Percentiles rank a stretch among this genome's conserved stretches.
phyloP scores from a whole-genome alignment of 2,113 vertebrate genomes.

The Semicossyphus pulcher region DNA sequence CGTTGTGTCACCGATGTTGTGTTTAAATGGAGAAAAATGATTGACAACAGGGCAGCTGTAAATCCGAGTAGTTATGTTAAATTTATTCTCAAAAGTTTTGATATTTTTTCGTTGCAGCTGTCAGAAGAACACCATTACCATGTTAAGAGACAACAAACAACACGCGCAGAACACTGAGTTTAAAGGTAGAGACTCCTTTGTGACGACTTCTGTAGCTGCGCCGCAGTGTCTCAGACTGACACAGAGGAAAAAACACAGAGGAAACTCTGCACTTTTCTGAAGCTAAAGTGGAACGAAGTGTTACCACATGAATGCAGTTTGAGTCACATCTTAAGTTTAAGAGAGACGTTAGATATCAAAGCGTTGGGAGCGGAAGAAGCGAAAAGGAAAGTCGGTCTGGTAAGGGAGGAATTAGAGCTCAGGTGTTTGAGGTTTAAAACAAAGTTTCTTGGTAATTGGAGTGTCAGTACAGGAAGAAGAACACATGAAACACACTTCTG shows the following conservation, averaged over 20 bases:
- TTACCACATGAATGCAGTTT: constrained; percentile 50
- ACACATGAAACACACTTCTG: constrained; percentile 70
- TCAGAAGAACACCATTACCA: background rate
- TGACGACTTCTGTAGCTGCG: background rate
- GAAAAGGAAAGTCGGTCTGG: constrained; percentile 18
- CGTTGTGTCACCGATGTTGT: background rate
- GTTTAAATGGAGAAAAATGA: background rate
- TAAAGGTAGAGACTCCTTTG: background rate
- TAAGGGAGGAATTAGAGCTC: constrained; percentile 68
- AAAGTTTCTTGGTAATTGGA: constrained; percentile 79
- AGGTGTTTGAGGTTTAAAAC: constrained; percentile 74
- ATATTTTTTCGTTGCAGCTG: background rate
- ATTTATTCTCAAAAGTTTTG: background rate
- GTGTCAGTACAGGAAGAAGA: constrained; percentile 67
- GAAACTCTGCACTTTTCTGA: constrained; percentile 11
- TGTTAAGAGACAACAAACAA: background rate
- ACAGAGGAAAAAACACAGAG: background rate
- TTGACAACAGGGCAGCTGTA: background rate
- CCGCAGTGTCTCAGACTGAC: background rate
- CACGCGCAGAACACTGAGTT: background rate
- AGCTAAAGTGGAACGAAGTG: constrained; percentile 31
- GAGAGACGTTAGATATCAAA: constrained; percentile 60
- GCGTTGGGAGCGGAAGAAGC: background rate
- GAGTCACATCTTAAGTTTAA: constrained; percentile 44
- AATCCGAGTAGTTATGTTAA: background rate